Conservation (phyloP, 2,113 vertebrate species). For the Anser cygnoides region DNA sequence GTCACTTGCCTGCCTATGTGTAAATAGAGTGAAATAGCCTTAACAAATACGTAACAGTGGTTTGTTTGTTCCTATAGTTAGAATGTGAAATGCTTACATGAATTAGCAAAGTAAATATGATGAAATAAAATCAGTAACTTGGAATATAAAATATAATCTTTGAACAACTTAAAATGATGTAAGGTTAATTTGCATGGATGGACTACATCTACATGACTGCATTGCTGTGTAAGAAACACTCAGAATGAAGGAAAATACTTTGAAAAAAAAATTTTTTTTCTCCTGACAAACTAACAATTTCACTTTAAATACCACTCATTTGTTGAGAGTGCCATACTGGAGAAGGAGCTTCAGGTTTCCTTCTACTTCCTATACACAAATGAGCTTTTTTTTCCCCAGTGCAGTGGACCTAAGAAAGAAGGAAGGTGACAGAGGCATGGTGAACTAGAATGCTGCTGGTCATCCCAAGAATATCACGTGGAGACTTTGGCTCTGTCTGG, state of each 20-base stretch:
- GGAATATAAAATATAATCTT: not conserved
- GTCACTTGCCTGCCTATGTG: not conserved
- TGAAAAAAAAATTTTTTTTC: not conserved
- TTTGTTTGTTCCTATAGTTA: not conserved
- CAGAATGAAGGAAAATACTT: not conserved
- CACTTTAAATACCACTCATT: not conserved
- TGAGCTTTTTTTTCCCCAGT: not conserved
- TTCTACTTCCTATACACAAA: not conserved
- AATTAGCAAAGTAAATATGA: not conserved
- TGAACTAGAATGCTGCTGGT: not conserved
- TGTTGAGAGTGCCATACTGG: not conserved
- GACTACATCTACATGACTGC: not conserved
- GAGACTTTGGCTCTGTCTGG: not conserved
- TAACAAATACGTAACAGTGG: not conserved
- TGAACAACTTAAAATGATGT: not conserved
- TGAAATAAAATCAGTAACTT: not conserved
- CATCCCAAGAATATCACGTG: not conserved
- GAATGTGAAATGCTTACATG: not conserved
- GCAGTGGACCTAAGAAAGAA: not conserved
- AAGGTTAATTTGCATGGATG: not conserved
- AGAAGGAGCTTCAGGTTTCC: not conserved
- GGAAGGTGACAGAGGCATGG: accelerated
- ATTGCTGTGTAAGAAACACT: not conserved
- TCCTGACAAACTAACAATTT: not conserved
- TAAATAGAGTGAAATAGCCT: not conserved